Percentiles rank a stretch among this genome's conserved stretches.
Conservation (phyloP, 2,113 vertebrate species). For the Cyphomyrus plagiostoma region DNA sequence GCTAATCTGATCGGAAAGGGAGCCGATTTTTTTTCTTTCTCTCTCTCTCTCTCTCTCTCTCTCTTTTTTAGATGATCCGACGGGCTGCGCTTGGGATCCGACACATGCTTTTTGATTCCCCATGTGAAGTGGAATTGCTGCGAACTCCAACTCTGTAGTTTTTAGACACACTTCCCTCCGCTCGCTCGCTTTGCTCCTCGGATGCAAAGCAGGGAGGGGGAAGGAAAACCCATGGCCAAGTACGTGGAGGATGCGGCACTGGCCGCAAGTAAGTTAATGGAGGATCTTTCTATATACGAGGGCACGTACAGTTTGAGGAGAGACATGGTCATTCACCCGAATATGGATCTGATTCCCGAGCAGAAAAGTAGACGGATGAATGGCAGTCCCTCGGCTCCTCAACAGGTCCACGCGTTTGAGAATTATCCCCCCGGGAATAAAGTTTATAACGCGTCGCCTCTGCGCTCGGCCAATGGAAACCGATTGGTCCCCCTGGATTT, state of each 20-base stretch:
- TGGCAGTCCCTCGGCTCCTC: constrained; percentile 57
- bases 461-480: constrained; percentile 59
- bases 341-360: constrained; percentile 58
- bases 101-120: constrained; percentile 56
- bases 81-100: constrained; percentile 36
- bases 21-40: not conserved
- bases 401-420: constrained; percentile 61
- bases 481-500: constrained; percentile 56
- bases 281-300: constrained; percentile 72
- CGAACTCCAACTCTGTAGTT: constrained; percentile 48
- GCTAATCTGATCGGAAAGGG: constrained; percentile 27
- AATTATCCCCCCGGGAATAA: constrained; percentile 60
- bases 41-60: not conserved
- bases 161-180: constrained; percentile 30
- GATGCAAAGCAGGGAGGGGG: constrained; percentile 25
- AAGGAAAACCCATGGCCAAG: constrained; percentile 64
- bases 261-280: constrained; percentile 71
- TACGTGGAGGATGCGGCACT: constrained; percentile 70
- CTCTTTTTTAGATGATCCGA: constrained; percentile 34
- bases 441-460: constrained; percentile 59
- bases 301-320: constrained; percentile 55
- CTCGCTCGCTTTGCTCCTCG: constrained; percentile 39
- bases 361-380: constrained; percentile 62
- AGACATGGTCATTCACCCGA: constrained; percentile 55
- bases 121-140: constrained; percentile 59